Evolutionary conservation across 2,888 invertebrate genomes (phyloP).

Genomic region (Tanytarsus gracilentus): DNA sequence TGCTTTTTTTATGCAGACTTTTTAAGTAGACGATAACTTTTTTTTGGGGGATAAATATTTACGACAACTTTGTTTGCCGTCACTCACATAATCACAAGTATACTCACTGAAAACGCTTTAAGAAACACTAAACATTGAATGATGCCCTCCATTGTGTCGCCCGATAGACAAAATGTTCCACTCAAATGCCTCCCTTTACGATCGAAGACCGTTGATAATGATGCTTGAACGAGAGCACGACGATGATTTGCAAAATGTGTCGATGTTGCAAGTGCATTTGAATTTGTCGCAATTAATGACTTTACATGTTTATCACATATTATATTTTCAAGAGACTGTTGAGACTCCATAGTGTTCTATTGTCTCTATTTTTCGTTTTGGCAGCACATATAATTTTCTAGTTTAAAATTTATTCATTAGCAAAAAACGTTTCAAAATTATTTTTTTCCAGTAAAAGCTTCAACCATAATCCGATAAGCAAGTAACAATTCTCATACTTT

Average conservation of each 20-base stretch:
- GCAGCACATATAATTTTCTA: not conserved
- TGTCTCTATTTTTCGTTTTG: slow-evolving; percentile 7
- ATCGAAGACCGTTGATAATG: slow-evolving; percentile 62
- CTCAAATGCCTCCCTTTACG: slow-evolving; percentile 74
- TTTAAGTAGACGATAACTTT: too few relatives aligned
- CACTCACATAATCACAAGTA: not conserved
- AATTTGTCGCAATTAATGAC: slow-evolving; percentile 44
- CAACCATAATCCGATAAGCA: too few relatives aligned
- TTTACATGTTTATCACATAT: slow-evolving; percentile 47
- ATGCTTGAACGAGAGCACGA: slow-evolving; percentile 69
- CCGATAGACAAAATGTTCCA: slow-evolving; percentile 80
- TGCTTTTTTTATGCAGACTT: too few relatives aligned
- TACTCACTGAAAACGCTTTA: slow-evolving; percentile 86
- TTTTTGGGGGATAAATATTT: too few relatives aligned
- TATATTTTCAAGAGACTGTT: slow-evolving; percentile 74
- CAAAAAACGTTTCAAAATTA: too few relatives aligned
- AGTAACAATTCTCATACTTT: too few relatives aligned
- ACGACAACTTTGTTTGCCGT: too few relatives aligned
- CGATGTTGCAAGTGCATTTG: slow-evolving; percentile 45
- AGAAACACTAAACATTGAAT: slow-evolving; percentile 87
- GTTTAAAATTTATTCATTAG: not conserved
- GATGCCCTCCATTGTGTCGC: slow-evolving; percentile 88
- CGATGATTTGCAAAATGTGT: slow-evolving; percentile 39
- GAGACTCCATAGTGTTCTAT: slow-evolving; percentile 35
- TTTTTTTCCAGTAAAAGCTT: too few relatives aligned